Conservation (phyloP, 2,797 vertebrate genomes). For the Propithecus deckenii region DNA sequence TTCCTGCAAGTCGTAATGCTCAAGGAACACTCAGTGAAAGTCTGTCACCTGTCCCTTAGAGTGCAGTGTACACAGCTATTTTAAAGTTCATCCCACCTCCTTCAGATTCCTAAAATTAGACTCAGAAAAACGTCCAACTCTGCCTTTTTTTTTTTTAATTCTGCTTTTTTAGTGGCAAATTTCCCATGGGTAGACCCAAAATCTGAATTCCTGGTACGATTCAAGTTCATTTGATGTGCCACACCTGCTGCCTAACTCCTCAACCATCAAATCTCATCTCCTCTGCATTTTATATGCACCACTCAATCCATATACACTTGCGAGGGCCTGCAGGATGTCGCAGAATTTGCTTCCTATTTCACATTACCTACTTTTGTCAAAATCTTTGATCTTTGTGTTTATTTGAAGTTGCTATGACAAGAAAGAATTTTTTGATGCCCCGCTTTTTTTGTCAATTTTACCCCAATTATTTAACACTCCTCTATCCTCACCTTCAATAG, state of each 20-base stretch:
- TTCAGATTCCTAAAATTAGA: not conserved
- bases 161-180: not conserved
- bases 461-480: not conserved
- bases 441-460: not conserved
- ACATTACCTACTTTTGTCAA: not conserved
- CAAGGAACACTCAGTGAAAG: not conserved
- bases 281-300: not conserved
- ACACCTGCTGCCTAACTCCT: not conserved
- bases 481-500: not conserved
- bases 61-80: not conserved
- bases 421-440: not conserved
- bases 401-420: not conserved
- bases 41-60: not conserved
- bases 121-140: not conserved
- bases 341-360: not conserved
- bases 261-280: not conserved
- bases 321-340: not conserved
- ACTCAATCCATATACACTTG: not conserved
- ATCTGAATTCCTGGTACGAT: not conserved
- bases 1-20: not conserved
- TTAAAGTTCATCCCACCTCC: not conserved
- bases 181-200: not conserved
- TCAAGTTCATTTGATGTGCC: not conserved
- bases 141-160: not conserved
- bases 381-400: not conserved